These are phyloP conservation scores for Heliconius ismenius DNA, from an alignment of 2,888 invertebrate species.

Conservation along the genomic window DNA sequence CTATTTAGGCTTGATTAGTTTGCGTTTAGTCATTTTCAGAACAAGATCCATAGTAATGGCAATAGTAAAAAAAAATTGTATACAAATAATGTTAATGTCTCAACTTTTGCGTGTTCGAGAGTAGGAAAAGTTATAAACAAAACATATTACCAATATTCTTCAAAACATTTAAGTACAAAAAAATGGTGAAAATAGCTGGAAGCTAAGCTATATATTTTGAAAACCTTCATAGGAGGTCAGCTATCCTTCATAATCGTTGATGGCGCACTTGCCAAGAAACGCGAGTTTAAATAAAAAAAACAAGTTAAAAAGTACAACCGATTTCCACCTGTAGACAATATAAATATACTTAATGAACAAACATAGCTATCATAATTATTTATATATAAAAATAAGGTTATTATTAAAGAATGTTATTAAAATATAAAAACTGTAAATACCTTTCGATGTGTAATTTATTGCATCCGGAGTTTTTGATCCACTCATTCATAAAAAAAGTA, in stretches of 20 bases:
- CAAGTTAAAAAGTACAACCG: background rate
- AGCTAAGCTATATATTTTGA: no score
- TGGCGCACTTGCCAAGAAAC: background rate
- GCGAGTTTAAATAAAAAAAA: background rate
- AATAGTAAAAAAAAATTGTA: no score
- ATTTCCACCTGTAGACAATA: background rate
- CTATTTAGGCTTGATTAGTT: no score
- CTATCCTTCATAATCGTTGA: background rate
- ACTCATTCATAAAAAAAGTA: background rate
- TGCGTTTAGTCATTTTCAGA: no score
- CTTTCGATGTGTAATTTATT: constrained; percentile 9
- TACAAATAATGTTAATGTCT: no score
- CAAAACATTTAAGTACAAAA: no score
- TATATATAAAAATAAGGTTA: background rate
- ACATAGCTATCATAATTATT: background rate
- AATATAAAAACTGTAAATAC: background rate
- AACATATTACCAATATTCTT: no score
- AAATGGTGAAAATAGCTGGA: no score
- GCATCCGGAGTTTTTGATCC: constrained; percentile 6
- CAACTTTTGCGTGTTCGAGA: no score
- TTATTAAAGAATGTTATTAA: background rate
- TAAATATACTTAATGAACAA: background rate
- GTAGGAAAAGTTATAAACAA: no score
- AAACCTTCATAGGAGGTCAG: background rate
- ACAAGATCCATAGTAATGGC: no score